phyloP scores from a whole-genome alignment of 1,140 invertebrate genomes.

The Drosophila chauvacae region DNA sequence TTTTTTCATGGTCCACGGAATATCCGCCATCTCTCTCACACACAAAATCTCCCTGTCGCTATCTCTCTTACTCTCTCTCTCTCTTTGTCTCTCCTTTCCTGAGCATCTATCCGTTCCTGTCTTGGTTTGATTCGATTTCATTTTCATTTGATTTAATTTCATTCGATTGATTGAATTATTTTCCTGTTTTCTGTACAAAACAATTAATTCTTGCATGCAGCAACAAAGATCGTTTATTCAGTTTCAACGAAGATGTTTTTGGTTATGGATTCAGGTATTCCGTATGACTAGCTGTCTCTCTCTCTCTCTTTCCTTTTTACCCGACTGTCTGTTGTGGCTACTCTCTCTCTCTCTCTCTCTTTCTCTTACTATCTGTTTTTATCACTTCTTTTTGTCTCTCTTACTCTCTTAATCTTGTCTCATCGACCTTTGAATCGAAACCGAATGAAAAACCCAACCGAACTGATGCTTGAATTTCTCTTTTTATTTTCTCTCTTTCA shows the following conservation, averaged over 20 bases:
- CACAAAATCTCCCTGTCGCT: constrained; percentile 4
- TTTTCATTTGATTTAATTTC: constrained; percentile 6
- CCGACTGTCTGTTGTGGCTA: constrained; percentile 42
- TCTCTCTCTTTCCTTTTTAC: constrained; percentile 37
- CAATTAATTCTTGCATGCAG: constrained; percentile 86
- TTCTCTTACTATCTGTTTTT: constrained; percentile 30
- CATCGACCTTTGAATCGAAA: constrained; percentile 36
- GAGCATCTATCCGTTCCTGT: constrained; percentile 15
- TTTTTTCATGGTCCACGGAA: constrained; percentile 37
- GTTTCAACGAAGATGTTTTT: constrained; percentile 88
- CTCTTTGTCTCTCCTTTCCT: constrained; percentile 3
- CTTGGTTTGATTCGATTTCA: constrained; percentile 20
- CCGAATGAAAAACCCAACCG: constrained; percentile 57
- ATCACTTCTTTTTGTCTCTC: constrained; percentile 6
- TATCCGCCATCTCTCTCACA: constrained; percentile 34
- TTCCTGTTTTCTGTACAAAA: constrained; percentile 51
- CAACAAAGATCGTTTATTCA: constrained; percentile 90
- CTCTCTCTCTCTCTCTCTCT: constrained; percentile 21
- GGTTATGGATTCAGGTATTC: constrained; percentile 90
- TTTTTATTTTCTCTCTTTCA: constrained; percentile 63
- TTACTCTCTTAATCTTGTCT: constrained; percentile 30
- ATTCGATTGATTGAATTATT: constrained; percentile 15
- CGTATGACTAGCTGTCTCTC: constrained; percentile 46
- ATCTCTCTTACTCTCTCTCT: constrained; percentile 10
- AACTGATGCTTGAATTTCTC: constrained; percentile 70